Percentiles rank a stretch among this genome's conserved stretches.
Evolutionary conservation across 2,888 invertebrate species (phyloP).

Genomic region (Callimorpha dominula): DNA sequence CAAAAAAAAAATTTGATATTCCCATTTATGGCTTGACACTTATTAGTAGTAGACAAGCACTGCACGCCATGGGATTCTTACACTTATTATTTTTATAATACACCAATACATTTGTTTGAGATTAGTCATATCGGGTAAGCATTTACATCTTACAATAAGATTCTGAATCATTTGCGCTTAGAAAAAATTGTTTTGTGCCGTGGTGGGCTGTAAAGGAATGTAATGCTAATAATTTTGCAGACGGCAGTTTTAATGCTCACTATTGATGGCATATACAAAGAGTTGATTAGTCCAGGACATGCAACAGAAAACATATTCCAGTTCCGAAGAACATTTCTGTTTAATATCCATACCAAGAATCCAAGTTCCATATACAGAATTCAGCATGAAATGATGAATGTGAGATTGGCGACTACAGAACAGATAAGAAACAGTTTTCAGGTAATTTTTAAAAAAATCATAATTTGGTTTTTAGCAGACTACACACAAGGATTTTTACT

Average conservation of each 20-base stretch:
- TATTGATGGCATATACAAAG: slow-evolving; percentile 72
- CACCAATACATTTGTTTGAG: background rate
- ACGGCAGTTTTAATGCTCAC: slow-evolving; percentile 59
- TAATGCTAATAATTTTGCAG: slow-evolving; percentile 54
- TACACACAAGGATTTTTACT: background rate
- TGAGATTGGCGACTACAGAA: slow-evolving; percentile 59
- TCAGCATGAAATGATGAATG: slow-evolving; percentile 69
- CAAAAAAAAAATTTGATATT: no score
- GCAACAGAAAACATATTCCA: slow-evolving; percentile 31
- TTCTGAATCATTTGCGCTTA: no score
- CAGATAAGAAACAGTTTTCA: slow-evolving; percentile 65
- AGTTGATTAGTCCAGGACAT: slow-evolving; percentile 34
- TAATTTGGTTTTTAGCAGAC: no score
- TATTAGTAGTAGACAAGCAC: no score
- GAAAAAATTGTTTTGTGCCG: no score
- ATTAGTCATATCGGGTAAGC: slow-evolving; percentile 2
- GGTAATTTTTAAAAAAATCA: slow-evolving; percentile 52
- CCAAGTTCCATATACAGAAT: slow-evolving; percentile 49
- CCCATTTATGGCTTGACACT: no score
- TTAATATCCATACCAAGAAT: slow-evolving; percentile 44
- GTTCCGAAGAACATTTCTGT: slow-evolving; percentile 73
- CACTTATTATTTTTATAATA: no score
- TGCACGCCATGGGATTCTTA: no score
- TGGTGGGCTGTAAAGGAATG: no score
- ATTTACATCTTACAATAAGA: no score